Conservation (phyloP, 53 echinoderm and acorn worm genomes). For the Echinometra lucunter region DNA sequence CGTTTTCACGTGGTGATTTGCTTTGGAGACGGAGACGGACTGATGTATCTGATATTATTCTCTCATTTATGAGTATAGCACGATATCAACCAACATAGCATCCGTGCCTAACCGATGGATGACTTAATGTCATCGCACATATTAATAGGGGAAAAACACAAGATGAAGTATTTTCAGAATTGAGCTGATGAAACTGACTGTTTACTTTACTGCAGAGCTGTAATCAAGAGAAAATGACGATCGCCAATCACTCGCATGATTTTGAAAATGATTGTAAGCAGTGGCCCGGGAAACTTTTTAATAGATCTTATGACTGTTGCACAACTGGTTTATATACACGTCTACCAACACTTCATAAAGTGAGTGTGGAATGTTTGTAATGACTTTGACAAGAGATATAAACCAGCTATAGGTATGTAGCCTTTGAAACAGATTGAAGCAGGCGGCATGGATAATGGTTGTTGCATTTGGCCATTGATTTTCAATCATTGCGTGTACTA, state of each 20-base stretch:
- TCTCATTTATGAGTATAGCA: neutral
- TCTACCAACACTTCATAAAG: constrained; percentile 60
- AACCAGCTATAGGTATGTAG: constrained; percentile 12
- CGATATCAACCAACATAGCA: neutral
- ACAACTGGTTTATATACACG: constrained; percentile 21
- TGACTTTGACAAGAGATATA: constrained; percentile 40
- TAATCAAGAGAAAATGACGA: neutral
- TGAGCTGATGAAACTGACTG: too few species aligned
- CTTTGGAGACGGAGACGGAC: neutral
- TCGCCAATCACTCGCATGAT: neutral
- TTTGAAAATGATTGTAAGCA: neutral
- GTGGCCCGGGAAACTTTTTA: neutral
- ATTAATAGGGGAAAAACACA: neutral
- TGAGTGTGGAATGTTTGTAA: constrained; percentile 3
- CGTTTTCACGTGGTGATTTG: neutral
- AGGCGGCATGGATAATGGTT: constrained; percentile 27
- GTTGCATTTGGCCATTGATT: constrained; percentile 33
- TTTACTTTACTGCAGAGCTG: too few species aligned
- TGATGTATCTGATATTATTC: neutral
- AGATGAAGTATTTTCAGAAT: neutral
- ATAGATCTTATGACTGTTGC: neutral
- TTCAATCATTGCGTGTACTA: constrained; percentile 20
- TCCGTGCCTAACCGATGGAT: neutral
- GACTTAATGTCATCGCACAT: too few species aligned
- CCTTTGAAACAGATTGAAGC: constrained; percentile 32